These are phyloP conservation scores for Spermophilus dauricus DNA, from an alignment of 2,113 vertebrate species.

Conservation along the genomic window DNA sequence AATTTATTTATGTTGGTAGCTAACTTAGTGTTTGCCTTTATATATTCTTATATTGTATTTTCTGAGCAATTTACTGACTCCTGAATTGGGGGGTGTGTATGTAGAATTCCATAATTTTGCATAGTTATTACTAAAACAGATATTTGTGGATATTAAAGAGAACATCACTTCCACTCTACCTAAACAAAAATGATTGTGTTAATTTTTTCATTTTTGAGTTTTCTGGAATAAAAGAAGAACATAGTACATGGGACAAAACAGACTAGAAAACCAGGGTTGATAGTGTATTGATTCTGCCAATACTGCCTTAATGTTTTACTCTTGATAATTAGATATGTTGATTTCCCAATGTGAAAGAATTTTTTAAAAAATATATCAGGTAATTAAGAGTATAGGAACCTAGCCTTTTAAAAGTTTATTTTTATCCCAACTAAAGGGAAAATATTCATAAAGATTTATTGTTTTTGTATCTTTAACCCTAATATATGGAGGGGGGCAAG, in stretches of 20 bases:
- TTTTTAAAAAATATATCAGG: background rate
- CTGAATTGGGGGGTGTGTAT: background rate
- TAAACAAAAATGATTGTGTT: background rate
- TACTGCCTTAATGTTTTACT: background rate
- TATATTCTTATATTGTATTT: slow-evolving; percentile 18
- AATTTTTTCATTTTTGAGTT: background rate
- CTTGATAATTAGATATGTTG: background rate
- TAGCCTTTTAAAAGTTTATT: background rate
- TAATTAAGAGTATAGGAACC: slow-evolving; percentile 6
- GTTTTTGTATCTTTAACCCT: background rate
- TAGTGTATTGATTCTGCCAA: background rate
- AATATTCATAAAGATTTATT: background rate
- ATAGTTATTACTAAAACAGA: background rate
- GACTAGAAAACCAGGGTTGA: background rate
- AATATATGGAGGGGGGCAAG: background rate
- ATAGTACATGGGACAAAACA: background rate
- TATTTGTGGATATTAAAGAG: background rate
- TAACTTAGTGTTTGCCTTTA: background rate
- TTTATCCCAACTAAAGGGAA: background rate
- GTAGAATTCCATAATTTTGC: background rate
- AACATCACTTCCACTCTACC: background rate
- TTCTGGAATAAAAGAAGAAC: background rate
- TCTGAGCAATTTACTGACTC: background rate
- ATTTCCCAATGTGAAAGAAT: background rate
- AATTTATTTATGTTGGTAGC: background rate